These are phyloP conservation scores for Thoracochromis brauschi DNA, from an alignment of 2,113 vertebrate genomes.

Conservation along the genomic window DNA sequence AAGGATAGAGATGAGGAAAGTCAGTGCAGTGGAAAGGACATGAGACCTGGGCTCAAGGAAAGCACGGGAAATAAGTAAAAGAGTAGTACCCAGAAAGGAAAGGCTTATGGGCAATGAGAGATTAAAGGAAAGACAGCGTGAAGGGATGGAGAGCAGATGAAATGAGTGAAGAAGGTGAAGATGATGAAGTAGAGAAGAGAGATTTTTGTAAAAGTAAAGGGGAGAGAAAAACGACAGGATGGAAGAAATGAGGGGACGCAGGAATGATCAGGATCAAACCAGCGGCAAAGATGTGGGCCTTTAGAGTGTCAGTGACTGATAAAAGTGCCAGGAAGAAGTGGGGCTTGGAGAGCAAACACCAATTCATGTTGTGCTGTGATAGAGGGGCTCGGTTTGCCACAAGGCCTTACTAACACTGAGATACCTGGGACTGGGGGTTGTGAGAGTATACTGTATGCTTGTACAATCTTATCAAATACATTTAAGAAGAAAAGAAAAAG, in stretches of 20 bases:
- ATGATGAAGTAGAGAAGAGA: constrained; percentile 29
- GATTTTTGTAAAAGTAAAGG: background rate
- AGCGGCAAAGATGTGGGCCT: constrained; percentile 14
- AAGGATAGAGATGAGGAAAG: constrained; percentile 30
- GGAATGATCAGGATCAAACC: constrained; percentile 32
- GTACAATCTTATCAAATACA: background rate
- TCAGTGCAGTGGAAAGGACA: constrained; percentile 39
- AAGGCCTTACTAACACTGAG: background rate
- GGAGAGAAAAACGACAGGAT: background rate
- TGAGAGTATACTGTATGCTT: background rate
- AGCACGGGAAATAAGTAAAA: constrained; percentile 12
- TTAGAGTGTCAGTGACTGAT: constrained; percentile 42
- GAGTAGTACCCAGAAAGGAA: constrained; percentile 25
- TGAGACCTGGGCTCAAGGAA: constrained; percentile 24
- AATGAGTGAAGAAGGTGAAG: constrained; percentile 21
- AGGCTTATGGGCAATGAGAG: constrained; percentile 25
- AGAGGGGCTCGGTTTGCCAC: constrained; percentile 8
- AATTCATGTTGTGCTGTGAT: constrained; percentile 32
- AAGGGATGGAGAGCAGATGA: constrained; percentile 17
- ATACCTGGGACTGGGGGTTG: background rate
- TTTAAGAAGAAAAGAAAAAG: background rate
- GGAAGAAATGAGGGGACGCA: constrained; percentile 7
- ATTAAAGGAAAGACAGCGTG: constrained; percentile 20
- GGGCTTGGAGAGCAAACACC: constrained; percentile 41
- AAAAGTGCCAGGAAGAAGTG: constrained; percentile 41